Conservation (phyloP, 2,797 vertebrate genomes). For the Scolopax rusticola region DNA sequence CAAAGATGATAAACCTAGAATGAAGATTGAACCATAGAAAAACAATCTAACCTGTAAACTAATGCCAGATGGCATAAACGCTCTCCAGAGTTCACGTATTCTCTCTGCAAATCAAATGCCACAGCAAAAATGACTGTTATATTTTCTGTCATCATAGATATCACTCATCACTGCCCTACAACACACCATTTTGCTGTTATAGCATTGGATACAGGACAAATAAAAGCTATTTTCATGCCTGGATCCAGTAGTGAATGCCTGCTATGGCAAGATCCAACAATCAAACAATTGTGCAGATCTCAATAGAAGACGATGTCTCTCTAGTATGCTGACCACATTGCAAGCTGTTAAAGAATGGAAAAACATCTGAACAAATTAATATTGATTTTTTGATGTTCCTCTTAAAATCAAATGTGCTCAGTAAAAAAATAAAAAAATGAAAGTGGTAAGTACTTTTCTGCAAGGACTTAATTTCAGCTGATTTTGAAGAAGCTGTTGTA, state of each 20-base stretch:
- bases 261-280: not conserved
- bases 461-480: not conserved
- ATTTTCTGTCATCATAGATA: not conserved
- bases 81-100: not conserved
- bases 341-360: not conserved
- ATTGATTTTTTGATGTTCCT: not conserved
- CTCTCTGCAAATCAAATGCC: not conserved
- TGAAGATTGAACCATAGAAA: not conserved
- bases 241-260: not conserved
- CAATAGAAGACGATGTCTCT: not conserved
- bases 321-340: not conserved
- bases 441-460: not conserved
- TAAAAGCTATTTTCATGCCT: not conserved
- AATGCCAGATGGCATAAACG: not conserved
- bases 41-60: not conserved
- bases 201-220: not conserved
- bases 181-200: not conserved
- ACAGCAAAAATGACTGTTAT: not conserved
- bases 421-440: not conserved
- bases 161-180: not conserved
- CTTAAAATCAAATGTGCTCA: not conserved
- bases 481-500: not conserved
- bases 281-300: not conserved
- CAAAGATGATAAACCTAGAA: not conserved
- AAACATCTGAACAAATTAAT: slow-evolving; percentile 34